Evolutionary conservation across 2,113 vertebrate genomes (phyloP).

Genomic region (Eulemur macaco): DNA sequence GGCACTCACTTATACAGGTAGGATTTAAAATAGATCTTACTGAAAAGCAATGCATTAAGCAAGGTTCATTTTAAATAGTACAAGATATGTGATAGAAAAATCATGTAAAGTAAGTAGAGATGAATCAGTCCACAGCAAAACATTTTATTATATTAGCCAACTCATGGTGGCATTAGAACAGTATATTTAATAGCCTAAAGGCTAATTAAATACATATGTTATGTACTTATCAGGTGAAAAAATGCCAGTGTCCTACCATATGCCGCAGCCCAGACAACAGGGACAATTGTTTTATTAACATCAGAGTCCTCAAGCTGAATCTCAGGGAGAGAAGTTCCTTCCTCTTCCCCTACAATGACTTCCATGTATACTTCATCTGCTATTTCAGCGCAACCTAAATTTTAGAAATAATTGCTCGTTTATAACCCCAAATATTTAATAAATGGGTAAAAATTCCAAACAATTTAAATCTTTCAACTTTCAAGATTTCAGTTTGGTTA

Average conservation of each 20-base stretch:
- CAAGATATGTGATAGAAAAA: constrained; percentile 57
- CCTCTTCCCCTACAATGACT: constrained; percentile 91
- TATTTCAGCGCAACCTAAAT: constrained; percentile 90
- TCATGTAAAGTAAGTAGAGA: constrained; percentile 51
- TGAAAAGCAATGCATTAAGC: constrained; percentile 62
- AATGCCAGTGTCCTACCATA: constrained; percentile 86
- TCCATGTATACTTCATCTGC: constrained; percentile 94
- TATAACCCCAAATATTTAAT: constrained; percentile 69
- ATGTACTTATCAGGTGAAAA: constrained; percentile 70
- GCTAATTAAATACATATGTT: constrained; percentile 61
- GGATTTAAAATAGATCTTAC: constrained; percentile 50
- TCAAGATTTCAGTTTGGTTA: constrained; percentile 38
- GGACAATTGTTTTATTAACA: constrained; percentile 90
- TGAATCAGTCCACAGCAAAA: constrained; percentile 50
- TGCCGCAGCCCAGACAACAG: constrained; percentile 91
- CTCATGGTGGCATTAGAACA: constrained; percentile 49
- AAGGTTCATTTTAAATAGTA: constrained; percentile 44
- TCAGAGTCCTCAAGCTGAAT: constrained; percentile 86
- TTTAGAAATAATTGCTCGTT: constrained; percentile 77
- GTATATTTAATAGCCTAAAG: constrained; percentile 63
- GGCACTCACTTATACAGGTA: constrained; percentile 34
- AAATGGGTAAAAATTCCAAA: constrained; percentile 66
- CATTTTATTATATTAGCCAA: constrained; percentile 56
- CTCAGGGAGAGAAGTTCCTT: constrained; percentile 86
- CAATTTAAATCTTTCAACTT: constrained; percentile 50